Percentiles rank a stretch among this genome's conserved stretches.
Conservation (phyloP, 37 sponge, comb jelly and placozoan genomes). For the Eunapius fragilis region DNA sequence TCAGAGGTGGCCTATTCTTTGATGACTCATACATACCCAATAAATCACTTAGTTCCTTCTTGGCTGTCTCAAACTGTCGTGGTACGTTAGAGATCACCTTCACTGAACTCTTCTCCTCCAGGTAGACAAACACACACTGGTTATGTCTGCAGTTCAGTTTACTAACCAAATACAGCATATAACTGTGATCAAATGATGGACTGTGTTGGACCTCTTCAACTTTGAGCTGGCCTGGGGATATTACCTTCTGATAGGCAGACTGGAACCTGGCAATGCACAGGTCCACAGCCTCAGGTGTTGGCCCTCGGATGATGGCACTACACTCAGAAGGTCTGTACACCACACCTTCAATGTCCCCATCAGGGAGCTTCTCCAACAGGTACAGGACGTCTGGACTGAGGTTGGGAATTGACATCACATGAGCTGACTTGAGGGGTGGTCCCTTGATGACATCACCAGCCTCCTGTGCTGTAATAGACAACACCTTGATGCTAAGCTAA, state of each 20-base stretch:
- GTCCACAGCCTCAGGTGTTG: not conserved
- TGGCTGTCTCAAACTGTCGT: conserved; percentile 57
- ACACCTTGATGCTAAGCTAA: too few relatives aligned
- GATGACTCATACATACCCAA: not conserved
- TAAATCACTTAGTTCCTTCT: conserved; percentile 13
- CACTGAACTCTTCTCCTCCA: not conserved
- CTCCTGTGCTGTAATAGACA: not conserved
- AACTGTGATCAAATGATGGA: not conserved
- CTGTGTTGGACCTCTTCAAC: not conserved
- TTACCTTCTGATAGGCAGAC: not conserved
- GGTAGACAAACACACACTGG: conserved; percentile 17
- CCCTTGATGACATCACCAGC: not conserved
- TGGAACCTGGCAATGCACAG: conserved; percentile 12
- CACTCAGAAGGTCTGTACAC: not conserved
- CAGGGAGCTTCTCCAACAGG: conserved; percentile 22
- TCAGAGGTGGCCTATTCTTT: not conserved
- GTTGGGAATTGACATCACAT: not conserved
- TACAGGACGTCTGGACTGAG: conserved; percentile 18
- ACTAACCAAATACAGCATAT: not conserved
- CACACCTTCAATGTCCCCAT: conserved; percentile 20
- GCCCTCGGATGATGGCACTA: not conserved
- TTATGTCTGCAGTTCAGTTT: conserved; percentile 1
- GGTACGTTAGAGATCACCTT: conserved; percentile 34
- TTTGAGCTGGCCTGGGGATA: not conserved
- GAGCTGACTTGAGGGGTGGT: not conserved